Base-by-base conservation (phyloP, 2,888 invertebrate genomes). In the Morinoia aosen region DNA sequence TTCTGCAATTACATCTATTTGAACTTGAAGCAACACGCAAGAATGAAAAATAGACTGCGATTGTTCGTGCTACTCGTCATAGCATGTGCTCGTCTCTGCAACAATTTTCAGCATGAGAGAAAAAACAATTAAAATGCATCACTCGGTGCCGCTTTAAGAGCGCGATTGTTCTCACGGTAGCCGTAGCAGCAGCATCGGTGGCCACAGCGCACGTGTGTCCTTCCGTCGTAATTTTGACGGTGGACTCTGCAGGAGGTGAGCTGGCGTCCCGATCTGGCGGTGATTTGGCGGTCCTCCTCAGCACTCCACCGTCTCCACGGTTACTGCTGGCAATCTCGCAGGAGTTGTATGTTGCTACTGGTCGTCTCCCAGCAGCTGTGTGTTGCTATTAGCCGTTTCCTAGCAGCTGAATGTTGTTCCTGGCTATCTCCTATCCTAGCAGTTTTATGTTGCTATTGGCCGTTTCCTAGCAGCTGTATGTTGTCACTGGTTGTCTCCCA, bases 151-250 rank as follows among this genome's bases (percentile, higher is more conserved):
- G 76, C 76, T 25, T 3, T 76, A 76, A 33, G 76, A 16, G 25
- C 19, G 25, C 76, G 76, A 10, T 16, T 25, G 76, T 76, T 76
- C 76, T 76, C 76, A 76, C 76, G 76, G 76, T 76, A 76, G 76
- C 76, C 16, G 76, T 33, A 76, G 76, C 76, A 76, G 76, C 61
- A 12, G 61, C 76, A 76, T 12, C 64, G 25, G 76, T 33, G 33
- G 76, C 76, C 2, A 33, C 76, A 33, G 76, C 76, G 76, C 76
- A 76, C 76, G 76, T 76, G 76, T 76, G 76, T 76, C 76, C 76
- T 76, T 76, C 76, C 76, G 33, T 76, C 76, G 76, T 76, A 76
- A 76, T 76, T 76, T 76, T 76, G 76, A 76, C 76, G 76, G 16
- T 8, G 76, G 76, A 76, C 76, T 33, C 76, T 1, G 7, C 76